phyloP scores from a whole-genome alignment of 2,888 invertebrate genomes.

The Pollenia labialis region DNA sequence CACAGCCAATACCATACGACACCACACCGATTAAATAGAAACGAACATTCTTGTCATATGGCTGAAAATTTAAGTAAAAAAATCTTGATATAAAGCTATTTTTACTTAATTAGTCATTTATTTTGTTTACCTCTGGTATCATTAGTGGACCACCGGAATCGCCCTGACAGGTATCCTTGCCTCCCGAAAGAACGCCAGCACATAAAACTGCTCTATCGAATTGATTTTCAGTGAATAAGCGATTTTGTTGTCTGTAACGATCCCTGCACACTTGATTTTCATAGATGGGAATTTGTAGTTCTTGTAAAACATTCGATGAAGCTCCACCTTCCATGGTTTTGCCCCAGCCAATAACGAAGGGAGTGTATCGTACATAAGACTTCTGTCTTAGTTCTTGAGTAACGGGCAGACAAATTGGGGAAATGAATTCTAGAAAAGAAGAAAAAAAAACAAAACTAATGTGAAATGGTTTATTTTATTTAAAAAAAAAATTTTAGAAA shows the following conservation, averaged over 20 bases:
- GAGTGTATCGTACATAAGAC: conserved; percentile 86
- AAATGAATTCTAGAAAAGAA: conserved; percentile 85
- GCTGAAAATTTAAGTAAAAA: conserved; percentile 49
- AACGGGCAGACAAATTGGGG: conserved; percentile 91
- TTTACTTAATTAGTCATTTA: neutral
- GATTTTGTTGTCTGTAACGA: conserved; percentile 78
- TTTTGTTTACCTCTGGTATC: conserved; percentile 78
- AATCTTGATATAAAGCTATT: neutral
- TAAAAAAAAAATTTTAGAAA: neutral
- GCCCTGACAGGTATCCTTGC: conserved; percentile 83
- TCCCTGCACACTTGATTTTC: conserved; percentile 86
- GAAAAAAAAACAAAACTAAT: neutral
- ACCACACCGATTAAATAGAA: conserved; percentile 87
- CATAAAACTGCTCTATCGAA: conserved; percentile 82
- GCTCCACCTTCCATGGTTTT: conserved; percentile 85
- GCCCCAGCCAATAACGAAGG: conserved; percentile 89
- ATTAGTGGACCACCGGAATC: conserved; percentile 84
- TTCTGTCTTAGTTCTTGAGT: conserved; percentile 85
- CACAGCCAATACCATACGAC: conserved; percentile 88
- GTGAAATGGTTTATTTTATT: no score
- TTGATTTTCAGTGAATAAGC: conserved; percentile 79
- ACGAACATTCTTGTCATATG: conserved; percentile 56
- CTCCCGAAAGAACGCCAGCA: conserved; percentile 81
- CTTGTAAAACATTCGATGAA: conserved; percentile 87
- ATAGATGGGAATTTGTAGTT: conserved; percentile 89